Base-by-base conservation (phyloP, 2,113 vertebrate genomes). In the Nannobrachium achirus region DNA sequence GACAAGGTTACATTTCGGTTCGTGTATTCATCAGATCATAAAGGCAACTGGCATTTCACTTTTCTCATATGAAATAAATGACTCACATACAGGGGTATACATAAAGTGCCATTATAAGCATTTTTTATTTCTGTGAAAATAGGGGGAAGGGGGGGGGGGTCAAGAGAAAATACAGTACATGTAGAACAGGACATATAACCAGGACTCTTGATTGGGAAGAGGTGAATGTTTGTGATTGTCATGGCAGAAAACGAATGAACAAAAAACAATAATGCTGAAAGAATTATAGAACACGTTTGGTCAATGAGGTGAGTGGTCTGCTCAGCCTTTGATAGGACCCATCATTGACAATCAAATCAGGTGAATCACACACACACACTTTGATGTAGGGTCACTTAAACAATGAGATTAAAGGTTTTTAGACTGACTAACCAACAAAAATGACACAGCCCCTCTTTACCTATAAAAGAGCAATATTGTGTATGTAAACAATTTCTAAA, bases 401-500 rank as follows among this genome's bases (percentile, higher is more conserved):
- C 41, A 5, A 49, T 61, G 57, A 58, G 39, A 57, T 49, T 33
- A 48, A 59, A 52, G 38, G 71, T 15, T 40, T 11, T 44, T n/a
- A 39, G 51, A 67, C 20, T 25, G 39, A 39, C 11, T 4, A 33
- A 33, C 25, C 25, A 33, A 42, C 15, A 60, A 72, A 75, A 52
- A 75, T 58, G 75, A 56, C 72, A 82, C 79, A 76, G 19, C 13
- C 56, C 77, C 71, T 2, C 55, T 74, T 67, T 76, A 55, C 56
- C 25, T 63, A 72, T 44, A 74, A 76, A 61, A 40, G 69, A 16
- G 45, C 15, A 18, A 40, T 49, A 38, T 40, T 63, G 49, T 60
- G 60, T 18, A 81, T 91, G 88, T 87, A 89, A 91, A 91, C 88
- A 88, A 74, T 74, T 89, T 91, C 88, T 87, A 89, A 91, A 91